A percentile compares a stretch with the other conserved stretches of the same genome.
Evolutionary conservation across 2,797 vertebrate genomes (phyloP).

Genomic region (Myioborus miniatus): DNA sequence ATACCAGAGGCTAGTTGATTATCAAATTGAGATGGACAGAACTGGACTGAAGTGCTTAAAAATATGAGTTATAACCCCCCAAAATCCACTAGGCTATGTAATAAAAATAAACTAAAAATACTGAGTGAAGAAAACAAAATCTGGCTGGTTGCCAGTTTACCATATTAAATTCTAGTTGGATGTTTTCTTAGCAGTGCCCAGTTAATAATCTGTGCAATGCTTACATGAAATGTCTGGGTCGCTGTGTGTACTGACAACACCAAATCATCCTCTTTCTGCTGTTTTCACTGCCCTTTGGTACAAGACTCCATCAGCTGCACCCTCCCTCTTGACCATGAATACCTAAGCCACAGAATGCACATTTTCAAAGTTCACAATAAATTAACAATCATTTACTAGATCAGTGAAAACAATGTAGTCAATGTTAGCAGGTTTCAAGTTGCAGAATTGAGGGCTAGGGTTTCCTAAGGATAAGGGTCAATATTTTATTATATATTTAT

Average conservation of each 20-base stretch:
- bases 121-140: neutral
- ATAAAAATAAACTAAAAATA: neutral
- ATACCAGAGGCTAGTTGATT: neutral
- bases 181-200: neutral
- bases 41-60: neutral
- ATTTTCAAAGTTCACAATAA: neutral
- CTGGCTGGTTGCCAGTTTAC: neutral
- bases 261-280: neutral
- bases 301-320: neutral
- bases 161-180: neutral
- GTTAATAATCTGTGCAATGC: neutral
- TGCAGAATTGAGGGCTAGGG: neutral
- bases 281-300: neutral
- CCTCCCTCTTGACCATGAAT: neutral
- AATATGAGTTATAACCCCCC: neutral
- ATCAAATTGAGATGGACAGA: neutral
- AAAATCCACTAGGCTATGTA: accelerated
- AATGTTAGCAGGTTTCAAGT: neutral
- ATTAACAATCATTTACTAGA: neutral
- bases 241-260: neutral
- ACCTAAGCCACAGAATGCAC: neutral
- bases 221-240: neutral
- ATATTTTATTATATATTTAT: neutral
- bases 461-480: neutral
- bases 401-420: neutral